Evolutionary conservation across 2,797 vertebrate genomes (phyloP).

Genomic region (Champsocephalus esox): DNA sequence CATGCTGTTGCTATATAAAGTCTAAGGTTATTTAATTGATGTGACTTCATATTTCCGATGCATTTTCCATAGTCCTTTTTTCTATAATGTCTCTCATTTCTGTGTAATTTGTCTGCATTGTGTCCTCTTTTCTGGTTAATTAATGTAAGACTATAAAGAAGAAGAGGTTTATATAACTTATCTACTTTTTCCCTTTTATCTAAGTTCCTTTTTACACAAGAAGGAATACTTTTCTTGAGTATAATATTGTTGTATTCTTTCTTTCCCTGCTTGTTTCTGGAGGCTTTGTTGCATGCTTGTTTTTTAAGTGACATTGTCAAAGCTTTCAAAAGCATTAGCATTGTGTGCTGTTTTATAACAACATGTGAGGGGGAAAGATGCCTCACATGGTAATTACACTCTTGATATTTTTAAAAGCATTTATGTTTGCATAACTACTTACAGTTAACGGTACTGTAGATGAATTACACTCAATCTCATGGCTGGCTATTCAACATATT

Average conservation of each 20-base stretch:
- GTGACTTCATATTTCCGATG: too few species aligned
- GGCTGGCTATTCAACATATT: background rate
- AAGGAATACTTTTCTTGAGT: too few species aligned
- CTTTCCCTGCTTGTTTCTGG: background rate
- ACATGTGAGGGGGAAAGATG: background rate
- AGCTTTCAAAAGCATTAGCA: background rate
- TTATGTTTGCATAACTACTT: background rate
- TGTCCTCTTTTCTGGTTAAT: too few species aligned
- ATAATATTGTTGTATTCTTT: background rate
- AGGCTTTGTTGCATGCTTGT: background rate
- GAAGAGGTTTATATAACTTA: too few species aligned
- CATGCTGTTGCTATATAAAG: too few species aligned
- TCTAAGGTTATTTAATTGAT: too few species aligned
- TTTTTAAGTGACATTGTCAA: background rate
- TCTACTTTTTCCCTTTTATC: too few species aligned
- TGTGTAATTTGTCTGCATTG: too few species aligned
- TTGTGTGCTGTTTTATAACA: background rate
- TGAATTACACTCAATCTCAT: background rate
- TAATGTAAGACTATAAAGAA: too few species aligned
- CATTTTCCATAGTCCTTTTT: too few species aligned
- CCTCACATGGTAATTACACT: background rate
- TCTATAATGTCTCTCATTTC: too few species aligned
- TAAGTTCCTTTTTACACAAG: too few species aligned
- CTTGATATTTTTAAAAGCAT: background rate
- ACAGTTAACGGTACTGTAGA: background rate